Base-by-base conservation (phyloP, 2,113 vertebrate species). In the Hoplias malabaricus region DNA sequence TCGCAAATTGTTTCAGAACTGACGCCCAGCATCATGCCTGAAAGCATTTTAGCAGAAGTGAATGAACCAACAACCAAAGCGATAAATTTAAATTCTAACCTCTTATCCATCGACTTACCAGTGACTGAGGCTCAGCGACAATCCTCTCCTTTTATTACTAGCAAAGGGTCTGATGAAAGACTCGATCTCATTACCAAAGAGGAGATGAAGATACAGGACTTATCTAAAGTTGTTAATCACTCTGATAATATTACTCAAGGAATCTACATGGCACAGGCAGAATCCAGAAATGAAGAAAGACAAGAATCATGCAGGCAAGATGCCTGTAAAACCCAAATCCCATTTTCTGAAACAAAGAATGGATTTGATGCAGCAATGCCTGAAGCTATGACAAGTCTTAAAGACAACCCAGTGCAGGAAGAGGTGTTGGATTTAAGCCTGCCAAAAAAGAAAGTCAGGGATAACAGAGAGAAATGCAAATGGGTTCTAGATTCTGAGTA, bases 391-490 rank as follows among this genome's bases (percentile, higher is more conserved):
- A 25, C 75, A 21, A 63, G 56, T 25, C 19, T 33, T 21, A 25
- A 43, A 71, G 38, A 72, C 21, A 36, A n/a, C 38, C 33, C 63
- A 23, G 73, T 43, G n/a, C 77, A 76, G 23, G 88, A 92, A 77
- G 87, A 91, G 53, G 90, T 86, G 0, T 84, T 93, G 81, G 92
- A 93, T 84, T 82, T 93, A 83, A 93, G 90, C 82, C 82, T 93
- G 59, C 90, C 92, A 23, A 91, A 89, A 79, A 91, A 81, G 70
- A 77, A 53, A 46, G 87, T 84, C 13, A 65, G 38, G 40, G 77
- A 56, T 42, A 77, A 63, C 9, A 84, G 83, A 27, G 83, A 74
- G 67, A 83, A 80, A 27, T 82, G 68, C 3, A 87, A 80, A 9
- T 79, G 80, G 36, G 57, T 88, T 8, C 72, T 85, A 75, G 86